A percentile compares a stretch with the other conserved stretches of the same genome.
Conservation (phyloP, 2,113 vertebrate genomes). For the Merops nubicus region DNA sequence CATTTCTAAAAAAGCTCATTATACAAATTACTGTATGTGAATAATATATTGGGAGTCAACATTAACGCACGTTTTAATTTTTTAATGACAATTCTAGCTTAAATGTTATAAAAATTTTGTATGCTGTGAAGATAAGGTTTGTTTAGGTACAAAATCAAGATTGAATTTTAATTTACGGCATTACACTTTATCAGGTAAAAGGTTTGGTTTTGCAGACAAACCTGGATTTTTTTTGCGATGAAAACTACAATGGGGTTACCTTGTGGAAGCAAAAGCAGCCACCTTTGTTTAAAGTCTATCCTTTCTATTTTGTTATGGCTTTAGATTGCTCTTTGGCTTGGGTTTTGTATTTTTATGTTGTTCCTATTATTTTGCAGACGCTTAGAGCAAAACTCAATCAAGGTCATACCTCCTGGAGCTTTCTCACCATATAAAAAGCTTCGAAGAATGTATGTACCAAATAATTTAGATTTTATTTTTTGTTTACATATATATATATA, state of each 20-base stretch:
- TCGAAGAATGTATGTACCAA: constrained; percentile 91
- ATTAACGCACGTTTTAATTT: neutral
- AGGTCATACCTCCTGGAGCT: constrained; percentile 93
- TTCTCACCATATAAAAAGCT: constrained; percentile 98
- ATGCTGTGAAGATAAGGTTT: neutral
- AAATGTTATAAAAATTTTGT: neutral
- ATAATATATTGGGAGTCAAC: neutral
- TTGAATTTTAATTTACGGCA: neutral
- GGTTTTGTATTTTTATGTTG: neutral
- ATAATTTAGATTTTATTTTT: neutral
- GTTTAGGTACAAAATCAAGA: neutral
- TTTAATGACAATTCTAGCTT: neutral
- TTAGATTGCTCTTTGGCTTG: neutral
- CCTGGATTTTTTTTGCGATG: neutral
- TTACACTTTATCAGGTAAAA: neutral
- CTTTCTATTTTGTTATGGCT: neutral
- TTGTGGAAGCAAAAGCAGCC: neutral
- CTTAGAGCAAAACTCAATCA: constrained; percentile 98
- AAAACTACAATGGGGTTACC: neutral
- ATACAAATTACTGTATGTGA: neutral
- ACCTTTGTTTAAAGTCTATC: neutral
- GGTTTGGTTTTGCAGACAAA: neutral
- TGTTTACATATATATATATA: neutral
- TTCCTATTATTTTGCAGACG: constrained; percentile 82
- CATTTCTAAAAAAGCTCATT: neutral